Base-by-base conservation (phyloP, 2,113 vertebrate genomes). In the Tiliqua scincoides region DNA sequence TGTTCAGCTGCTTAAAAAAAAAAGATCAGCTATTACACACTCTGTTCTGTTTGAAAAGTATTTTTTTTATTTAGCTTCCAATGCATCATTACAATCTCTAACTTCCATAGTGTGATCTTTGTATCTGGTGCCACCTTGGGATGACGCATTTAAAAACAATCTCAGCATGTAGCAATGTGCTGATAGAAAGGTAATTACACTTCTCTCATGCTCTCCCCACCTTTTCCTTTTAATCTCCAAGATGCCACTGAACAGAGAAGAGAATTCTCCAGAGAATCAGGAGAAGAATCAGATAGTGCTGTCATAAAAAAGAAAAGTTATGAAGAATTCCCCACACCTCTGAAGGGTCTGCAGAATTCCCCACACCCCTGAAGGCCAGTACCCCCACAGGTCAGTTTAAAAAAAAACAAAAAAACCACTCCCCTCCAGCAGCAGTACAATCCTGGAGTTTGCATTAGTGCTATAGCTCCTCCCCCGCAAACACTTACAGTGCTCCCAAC, bases 91-190 rank as follows among this genome's bases (percentile, higher is more conserved):
- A 87, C 54, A 27, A 88, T 30, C 4, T 61, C 6, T 75, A 81
- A 73, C 1, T 77, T 90, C 89, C 79, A 62, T 21, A 83, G 23
- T 2, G 88, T 76, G 20, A 88, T 77, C 61, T 62, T 62, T 84
- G 23, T 30, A 84, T 67, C n/a, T 89, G 63, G 82, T 70, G 8
- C 14, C 6, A 65, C 4, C 59, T 62, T 89, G 27, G 1, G 1
- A 68, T 91, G 40, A 70, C 70, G 70, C 10, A 23, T 86, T 91
- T 1, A 84, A 83, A 79, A 83, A 40, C 88, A 77, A 67, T 0
- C 7, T 86, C 37, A 78, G 37, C 85, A 78, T 3, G 27, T 21
- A 88, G 30, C 6, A 85, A 72, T 21, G 27, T 81, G 11, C 67
- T 79, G 54, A 48, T 0, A 0, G 77, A 84, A 75, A 12, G 43